phyloP scores from a whole-genome alignment of 1,140 invertebrate genomes.

The Rhynchophorus ferrugineus region DNA sequence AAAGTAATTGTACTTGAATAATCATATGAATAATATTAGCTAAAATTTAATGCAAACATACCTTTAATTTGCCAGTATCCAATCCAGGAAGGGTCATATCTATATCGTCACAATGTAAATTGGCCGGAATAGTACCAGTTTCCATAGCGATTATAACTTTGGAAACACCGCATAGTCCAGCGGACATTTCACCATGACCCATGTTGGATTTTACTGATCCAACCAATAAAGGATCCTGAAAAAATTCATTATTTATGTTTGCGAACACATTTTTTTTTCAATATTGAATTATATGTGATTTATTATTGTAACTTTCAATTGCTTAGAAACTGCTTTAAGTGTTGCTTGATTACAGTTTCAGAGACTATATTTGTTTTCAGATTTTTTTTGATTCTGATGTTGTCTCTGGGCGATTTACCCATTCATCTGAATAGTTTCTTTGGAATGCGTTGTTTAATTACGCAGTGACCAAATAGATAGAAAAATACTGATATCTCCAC shows the following conservation, averaged over 20 bases:
- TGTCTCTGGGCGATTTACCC: too few relatives aligned
- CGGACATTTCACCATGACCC: slow-evolving; percentile 85
- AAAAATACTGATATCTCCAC: too few relatives aligned
- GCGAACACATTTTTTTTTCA: too few relatives aligned
- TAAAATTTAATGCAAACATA: slow-evolving; percentile 28
- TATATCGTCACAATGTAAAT: slow-evolving; percentile 60
- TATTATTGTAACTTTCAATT: too few relatives aligned
- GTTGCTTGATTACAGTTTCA: not conserved
- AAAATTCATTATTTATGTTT: not conserved
- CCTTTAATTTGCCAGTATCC: slow-evolving; percentile 55
- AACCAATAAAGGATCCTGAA: slow-evolving; percentile 59
- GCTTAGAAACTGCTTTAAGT: too few relatives aligned
- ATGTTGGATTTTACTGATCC: slow-evolving; percentile 90
- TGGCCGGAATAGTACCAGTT: slow-evolving; percentile 56
- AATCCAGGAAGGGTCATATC: slow-evolving; percentile 68
- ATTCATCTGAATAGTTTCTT: too few relatives aligned
- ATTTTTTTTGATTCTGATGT: too few relatives aligned
- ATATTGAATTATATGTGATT: too few relatives aligned
- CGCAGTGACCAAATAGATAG: too few relatives aligned
- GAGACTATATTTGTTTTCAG: not conserved
- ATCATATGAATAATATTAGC: not conserved
- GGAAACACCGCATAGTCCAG: slow-evolving; percentile 72
- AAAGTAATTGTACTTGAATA: not conserved
- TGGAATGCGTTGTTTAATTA: too few relatives aligned
- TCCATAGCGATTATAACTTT: slow-evolving; percentile 74